Conservation (phyloP, 2,888 invertebrate species). For the Hesperia comma region DNA sequence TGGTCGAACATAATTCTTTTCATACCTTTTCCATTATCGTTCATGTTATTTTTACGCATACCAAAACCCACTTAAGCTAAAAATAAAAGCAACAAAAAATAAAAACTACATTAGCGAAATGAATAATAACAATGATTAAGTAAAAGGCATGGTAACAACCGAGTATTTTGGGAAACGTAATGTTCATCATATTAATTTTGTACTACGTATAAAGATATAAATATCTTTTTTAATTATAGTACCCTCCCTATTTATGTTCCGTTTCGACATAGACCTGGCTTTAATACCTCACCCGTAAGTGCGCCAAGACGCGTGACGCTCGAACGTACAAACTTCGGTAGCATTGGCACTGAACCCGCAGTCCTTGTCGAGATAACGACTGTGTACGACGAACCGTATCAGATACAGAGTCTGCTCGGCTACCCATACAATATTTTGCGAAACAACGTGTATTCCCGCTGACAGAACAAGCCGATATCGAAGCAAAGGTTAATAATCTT, state of each 20-base stretch:
- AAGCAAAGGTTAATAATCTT: constrained; percentile 46
- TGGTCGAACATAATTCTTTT: constrained; percentile 31
- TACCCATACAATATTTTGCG: constrained; percentile 40
- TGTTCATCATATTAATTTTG: constrained; percentile 3
- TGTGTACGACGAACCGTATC: constrained; percentile 59
- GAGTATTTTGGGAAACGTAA: constrained; percentile 5
- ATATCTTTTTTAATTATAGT: constrained; percentile 20
- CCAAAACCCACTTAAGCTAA: constrained; percentile 29
- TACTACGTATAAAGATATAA: constrained; percentile 15
- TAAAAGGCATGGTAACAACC: background rate
- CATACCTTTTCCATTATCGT: constrained; percentile 33
- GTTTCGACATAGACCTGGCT: constrained; percentile 68
- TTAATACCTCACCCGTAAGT: constrained; percentile 68
- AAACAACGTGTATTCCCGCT: constrained; percentile 30
- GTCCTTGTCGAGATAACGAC: constrained; percentile 77
- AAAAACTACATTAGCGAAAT: background rate
- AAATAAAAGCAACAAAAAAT: constrained; percentile 29
- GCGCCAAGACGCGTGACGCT: constrained; percentile 78
- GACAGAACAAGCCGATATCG: constrained; percentile 35
- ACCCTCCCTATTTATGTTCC: constrained; percentile 39
- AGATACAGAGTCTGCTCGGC: constrained; percentile 40
- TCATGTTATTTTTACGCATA: constrained; percentile 29
- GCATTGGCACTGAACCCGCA: constrained; percentile 80
- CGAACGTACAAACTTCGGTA: constrained; percentile 67
- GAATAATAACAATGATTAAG: constrained; percentile 7